Conservation (phyloP, 2,888 invertebrate species). For the Mechanitis messenoides region DNA sequence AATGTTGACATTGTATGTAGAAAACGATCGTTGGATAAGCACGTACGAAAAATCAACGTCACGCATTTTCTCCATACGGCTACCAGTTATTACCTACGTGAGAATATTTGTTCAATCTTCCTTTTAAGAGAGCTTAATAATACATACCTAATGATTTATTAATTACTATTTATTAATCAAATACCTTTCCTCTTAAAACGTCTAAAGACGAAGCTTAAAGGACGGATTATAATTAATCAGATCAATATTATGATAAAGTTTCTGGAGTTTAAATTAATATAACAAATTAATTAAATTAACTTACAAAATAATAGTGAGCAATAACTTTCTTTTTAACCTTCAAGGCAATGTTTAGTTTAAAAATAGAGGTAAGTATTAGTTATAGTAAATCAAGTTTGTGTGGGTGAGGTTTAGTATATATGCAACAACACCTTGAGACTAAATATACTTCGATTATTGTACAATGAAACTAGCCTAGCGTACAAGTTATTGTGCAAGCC, state of each 20-base stretch:
- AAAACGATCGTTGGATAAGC: conserved; percentile 40
- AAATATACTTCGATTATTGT: conserved; percentile 34
- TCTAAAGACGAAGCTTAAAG: no score
- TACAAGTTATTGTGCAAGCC: conserved; percentile 37
- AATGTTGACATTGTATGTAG: conserved; percentile 22
- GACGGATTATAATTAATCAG: no score
- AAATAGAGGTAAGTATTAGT: neutral
- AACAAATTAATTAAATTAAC: no score
- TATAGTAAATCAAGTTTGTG: conserved; percentile 21
- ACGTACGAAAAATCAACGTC: conserved; percentile 50
- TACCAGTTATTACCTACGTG: conserved; percentile 59
- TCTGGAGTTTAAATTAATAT: no score
- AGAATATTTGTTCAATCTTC: conserved; percentile 61
- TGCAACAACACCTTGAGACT: conserved; percentile 53
- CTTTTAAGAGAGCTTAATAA: conserved; percentile 22
- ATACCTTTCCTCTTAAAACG: no score
- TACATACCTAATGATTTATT: neutral
- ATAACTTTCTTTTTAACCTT: no score
- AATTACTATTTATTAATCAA: no score
- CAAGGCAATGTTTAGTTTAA: neutral
- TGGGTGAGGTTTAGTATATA: conserved; percentile 48
- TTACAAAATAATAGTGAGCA: no score
- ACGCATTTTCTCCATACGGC: conserved; percentile 52
- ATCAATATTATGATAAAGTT: no score
- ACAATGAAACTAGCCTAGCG: conserved; percentile 43